Percentiles rank a stretch among this genome's conserved stretches.
Evolutionary conservation across 1,140 invertebrate genomes (phyloP).

Genomic region (Helicorthomorpha holstii): DNA sequence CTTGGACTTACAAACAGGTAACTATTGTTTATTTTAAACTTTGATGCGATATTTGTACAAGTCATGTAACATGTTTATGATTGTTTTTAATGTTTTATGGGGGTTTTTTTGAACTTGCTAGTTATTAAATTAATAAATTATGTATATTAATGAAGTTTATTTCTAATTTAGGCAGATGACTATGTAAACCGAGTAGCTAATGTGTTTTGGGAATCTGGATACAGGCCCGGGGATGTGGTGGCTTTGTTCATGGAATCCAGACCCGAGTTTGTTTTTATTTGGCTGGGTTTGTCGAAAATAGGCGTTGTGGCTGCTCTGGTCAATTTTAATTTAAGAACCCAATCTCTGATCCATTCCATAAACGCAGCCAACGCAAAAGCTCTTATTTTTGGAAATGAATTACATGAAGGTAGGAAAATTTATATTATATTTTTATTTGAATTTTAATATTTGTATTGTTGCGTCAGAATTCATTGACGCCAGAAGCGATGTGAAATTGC

Average conservation of each 20-base stretch:
- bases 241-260: slow-evolving; percentile 69
- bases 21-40: too few relatives aligned
- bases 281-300: slow-evolving; percentile 60
- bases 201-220: slow-evolving; percentile 49
- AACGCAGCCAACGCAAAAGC: slow-evolving; percentile 59
- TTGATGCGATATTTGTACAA: too few relatives aligned
- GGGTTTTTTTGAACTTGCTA: too few relatives aligned
- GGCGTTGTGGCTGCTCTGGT: slow-evolving; percentile 70
- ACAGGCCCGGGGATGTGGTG: slow-evolving; percentile 54
- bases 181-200: slow-evolving; percentile 54
- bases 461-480: background rate
- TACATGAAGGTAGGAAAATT: too few relatives aligned
- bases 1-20: slow-evolving; percentile 60
- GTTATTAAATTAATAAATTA: slow-evolving; percentile 16
- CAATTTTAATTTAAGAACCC: slow-evolving; percentile 62
- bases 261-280: slow-evolving; percentile 66
- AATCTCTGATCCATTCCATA: slow-evolving; percentile 63
- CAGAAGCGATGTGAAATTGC: too few relatives aligned
- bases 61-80: too few relatives aligned
- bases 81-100: too few relatives aligned
- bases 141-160: slow-evolving; percentile 1
- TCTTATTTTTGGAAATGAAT: slow-evolving; percentile 70
- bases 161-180: slow-evolving; percentile 42
- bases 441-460: too few relatives aligned
- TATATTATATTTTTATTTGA: too few relatives aligned